A percentile compares a stretch with the other conserved stretches of the same genome.
Evolutionary conservation across 2,888 invertebrate genomes (phyloP).

Genomic region (Eristalinus sepulchralis): DNA sequence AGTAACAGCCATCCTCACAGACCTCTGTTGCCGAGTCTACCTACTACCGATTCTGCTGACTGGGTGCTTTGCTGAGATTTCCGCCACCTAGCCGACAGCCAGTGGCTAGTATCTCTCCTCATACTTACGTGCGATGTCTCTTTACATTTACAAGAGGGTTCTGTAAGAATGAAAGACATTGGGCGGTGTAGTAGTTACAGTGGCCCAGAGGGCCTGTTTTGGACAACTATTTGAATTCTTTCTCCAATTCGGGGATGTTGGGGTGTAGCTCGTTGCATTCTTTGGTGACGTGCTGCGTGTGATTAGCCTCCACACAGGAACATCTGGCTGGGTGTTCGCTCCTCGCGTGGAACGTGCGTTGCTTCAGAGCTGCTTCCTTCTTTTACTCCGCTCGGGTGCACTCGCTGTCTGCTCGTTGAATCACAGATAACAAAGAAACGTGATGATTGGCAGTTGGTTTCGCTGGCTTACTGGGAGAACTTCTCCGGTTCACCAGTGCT

Average conservation of each 20-base stretch:
- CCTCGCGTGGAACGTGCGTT: background rate
- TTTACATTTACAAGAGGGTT: background rate
- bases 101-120: too few relatives aligned
- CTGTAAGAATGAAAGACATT: too few relatives aligned
- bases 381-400: background rate
- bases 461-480: conserved; percentile 22
- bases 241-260: background rate
- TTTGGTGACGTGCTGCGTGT: background rate
- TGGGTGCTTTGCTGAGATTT: background rate
- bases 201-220: background rate
- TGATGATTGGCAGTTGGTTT: background rate
- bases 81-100: background rate
- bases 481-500: conserved; percentile 42
- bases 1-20: too few relatives aligned
- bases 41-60: background rate
- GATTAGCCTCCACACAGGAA: background rate
- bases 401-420: background rate
- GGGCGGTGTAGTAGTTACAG: too few relatives aligned
- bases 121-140: background rate
- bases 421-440: conserved; percentile 15
- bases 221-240: background rate
- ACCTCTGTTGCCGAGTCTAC: background rate
- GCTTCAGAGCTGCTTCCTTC: background rate
- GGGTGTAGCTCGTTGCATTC: background rate
- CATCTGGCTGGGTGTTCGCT: background rate